Evolutionary conservation across 2,797 vertebrate species (phyloP), one percentile per base, ranked within the genome.

Genomic region (Eospalax fontanierii): DNA sequence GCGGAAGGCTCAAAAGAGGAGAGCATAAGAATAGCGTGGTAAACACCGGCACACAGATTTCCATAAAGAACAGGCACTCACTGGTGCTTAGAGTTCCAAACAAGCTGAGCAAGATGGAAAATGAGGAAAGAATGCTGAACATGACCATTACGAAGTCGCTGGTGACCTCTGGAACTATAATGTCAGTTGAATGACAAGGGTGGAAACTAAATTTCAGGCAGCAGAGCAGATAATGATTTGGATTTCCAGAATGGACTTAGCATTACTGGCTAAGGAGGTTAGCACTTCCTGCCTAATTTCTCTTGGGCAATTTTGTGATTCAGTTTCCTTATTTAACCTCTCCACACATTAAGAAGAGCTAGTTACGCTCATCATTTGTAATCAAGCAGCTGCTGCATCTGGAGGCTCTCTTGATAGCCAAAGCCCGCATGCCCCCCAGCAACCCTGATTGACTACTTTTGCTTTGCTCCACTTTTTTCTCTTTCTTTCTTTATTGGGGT

Each of bases 291-390:
- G 96, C 86, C 89, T 96, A 88, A 94, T 96, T 96, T 94, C 80
- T 97, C 90, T 80, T 78, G 92, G 81, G 75, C 71, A 94, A 85
- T 95, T 97, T 71, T 88, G 83, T 95, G 75, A 95, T 97, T 91
- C 82, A 85, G 76, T 88, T 96, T 97, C 96, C 90, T 92, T 95
- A 95, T 97, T 97, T 97, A 95, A 97, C 94, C 87, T 92, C 79
- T 89, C 35, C 18, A 59, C 83, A 85, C 73, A 95, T 93, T 90
- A 87, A 93, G 86, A 83, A 93, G 74, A 91, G 78, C 71, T 83
- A 93, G 90, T 96, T 96, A 76, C 0, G 22, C 87, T 96, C 81
- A 81, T 93, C 92, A 90, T 91, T 91, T 87, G 61, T 87, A 96
- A 97, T 94, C 95, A 97, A 93, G 89, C 87, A 96, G 94, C 92